phyloP scores from a whole-genome alignment of 2,797 vertebrate genomes.

The Catamblyrhynchus diadema region DNA sequence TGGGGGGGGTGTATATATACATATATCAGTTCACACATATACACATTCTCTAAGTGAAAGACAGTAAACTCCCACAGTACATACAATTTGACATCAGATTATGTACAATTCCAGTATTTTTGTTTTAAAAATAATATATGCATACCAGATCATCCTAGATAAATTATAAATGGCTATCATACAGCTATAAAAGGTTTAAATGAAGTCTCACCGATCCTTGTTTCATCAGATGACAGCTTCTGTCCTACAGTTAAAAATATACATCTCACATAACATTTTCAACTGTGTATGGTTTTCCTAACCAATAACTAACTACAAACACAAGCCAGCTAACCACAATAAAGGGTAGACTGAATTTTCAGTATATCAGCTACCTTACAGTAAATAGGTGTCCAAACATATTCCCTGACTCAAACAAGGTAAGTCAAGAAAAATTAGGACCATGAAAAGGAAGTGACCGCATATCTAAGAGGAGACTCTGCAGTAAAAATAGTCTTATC shows the following conservation, averaged over 20 bases:
- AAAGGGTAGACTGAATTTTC: background rate
- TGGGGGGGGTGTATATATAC: fast-evolving
- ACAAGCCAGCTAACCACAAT: background rate
- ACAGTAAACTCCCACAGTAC: background rate
- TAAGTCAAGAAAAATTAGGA: background rate
- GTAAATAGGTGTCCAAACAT: background rate
- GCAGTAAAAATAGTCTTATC: background rate
- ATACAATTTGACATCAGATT: background rate
- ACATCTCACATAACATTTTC: background rate
- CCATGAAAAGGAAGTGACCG: background rate
- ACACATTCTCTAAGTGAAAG: background rate
- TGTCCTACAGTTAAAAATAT: background rate
- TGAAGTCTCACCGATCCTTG: background rate
- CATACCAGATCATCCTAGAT: background rate
- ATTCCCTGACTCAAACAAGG: background rate
- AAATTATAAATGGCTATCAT: background rate
- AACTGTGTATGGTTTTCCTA: background rate
- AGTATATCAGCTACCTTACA: background rate
- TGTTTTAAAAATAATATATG: background rate
- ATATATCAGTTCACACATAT: background rate
- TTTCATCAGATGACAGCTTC: background rate
- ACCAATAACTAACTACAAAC: background rate
- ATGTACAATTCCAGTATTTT: background rate
- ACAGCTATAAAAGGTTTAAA: background rate
- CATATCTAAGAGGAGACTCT: background rate